Evolutionary conservation across 2,797 vertebrate genomes (phyloP), one percentile per base, ranked within the genome.

Genomic region (Sebastiscus albofasciatus): DNA sequence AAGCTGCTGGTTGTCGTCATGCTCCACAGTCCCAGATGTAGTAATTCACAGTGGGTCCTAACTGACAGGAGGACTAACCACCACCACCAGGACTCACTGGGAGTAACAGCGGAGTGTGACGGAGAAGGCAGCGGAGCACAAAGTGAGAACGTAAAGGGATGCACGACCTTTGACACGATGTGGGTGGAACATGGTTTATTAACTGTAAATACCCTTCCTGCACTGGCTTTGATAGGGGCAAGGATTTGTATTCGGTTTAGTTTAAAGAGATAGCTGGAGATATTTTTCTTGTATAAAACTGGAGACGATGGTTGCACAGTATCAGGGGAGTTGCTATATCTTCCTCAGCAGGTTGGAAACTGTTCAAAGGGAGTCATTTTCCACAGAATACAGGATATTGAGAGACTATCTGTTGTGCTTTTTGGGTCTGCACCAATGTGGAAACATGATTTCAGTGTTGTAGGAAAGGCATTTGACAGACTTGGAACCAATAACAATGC

Each of bases 31-130:
- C 62, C 64, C 75, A 82, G 75, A 75, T 80, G 84, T 77, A 68
- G 76, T 79, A 58, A 72, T 71, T 84, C 77, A 77, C 74, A 73
- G 70, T 55, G 71, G 81, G 75, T 46, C 29, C 60, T 86, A 86
- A 88, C 72, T 85, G 77, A 85, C 82, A 70, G 60, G 67, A 67
- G 75, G 59, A 86, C 67, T 33, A 27, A 52, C 61, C 73, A 61
- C 54, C 67, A 67, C 55, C 66, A 73, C 67, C 39, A 42, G 14
- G 49, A 46, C 67, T 72, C 59, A 3, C 67, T 52, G 67, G 71
- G 80, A 78, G 62, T 69, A 65, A 74, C 65, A 80, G 72, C 75
- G 56, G 82, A 79, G 27, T 46, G 72, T 26, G 58, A 24, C 5
- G 3, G 59, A 16, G 72, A 27, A 46, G 20, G 39, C 46, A 39